Conservation (phyloP, 35 echinoderm and acorn worm genomes). For the Lytechinus variegatus region DNA sequence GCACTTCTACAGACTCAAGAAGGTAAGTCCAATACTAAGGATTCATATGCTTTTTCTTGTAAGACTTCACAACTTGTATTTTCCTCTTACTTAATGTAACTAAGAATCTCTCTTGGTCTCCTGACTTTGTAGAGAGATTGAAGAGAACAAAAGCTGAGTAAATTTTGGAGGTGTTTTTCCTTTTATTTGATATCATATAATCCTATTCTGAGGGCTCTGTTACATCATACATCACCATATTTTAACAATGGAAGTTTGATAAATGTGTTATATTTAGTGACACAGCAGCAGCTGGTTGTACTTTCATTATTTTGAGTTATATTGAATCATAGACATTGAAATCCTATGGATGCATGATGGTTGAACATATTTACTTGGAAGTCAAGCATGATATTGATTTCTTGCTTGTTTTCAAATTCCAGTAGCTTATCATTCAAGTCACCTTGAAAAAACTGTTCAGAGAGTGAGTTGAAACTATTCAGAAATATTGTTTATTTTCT, state of each 20-base stretch:
- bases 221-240: no score
- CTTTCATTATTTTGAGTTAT: background rate
- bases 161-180: background rate
- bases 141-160: background rate
- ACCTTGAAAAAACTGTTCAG: background rate
- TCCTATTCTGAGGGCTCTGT: no score
- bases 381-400: background rate
- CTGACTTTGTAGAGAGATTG: background rate
- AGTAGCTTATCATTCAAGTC: background rate
- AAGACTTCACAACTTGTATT: background rate
- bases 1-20: slow-evolving; percentile 99
- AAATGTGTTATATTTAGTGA: no score
- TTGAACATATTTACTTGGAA: background rate
- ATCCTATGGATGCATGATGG: background rate
- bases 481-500: background rate
- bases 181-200: no score
- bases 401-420: background rate
- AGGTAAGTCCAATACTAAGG: slow-evolving; percentile 60
- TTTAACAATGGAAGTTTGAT: no score
- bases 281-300: background rate
- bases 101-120: background rate
- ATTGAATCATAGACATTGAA: background rate
- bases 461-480: background rate
- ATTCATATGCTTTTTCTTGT: background rate
- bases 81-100: background rate